Evolutionary conservation across 2,888 invertebrate species (phyloP), one percentile per base, ranked within the genome.

Genomic region (Heliconius ethilla): DNA sequence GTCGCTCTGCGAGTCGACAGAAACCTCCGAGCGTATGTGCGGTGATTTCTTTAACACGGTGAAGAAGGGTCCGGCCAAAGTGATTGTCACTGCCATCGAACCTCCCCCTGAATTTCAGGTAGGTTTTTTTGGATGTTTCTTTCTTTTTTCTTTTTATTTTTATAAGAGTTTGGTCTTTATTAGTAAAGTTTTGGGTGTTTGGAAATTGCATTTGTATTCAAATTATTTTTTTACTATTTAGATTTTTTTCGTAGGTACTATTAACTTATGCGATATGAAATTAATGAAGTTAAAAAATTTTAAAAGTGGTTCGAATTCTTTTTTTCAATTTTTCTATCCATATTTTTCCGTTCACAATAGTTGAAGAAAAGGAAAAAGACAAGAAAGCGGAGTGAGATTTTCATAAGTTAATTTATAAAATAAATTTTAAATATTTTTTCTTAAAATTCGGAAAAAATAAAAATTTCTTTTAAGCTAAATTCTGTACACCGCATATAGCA

Each of bases 31-130:
- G 82, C 92, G 96, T 45, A 97, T 97, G 96, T 96, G 97, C 84
- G 96, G 96, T 22, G 97, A 97, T 88, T 97, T 97, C 90, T 97
- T 97, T 87, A 97, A 97, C 87, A 97, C 97, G 3, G 93, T 97
- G 81, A 97, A 97, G 87, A 97, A 97, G 90, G 97, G 97, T 37
- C 97, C 97, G 15, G 95, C 95, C 80, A 93, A 95, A 86, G 96
- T 96, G 75, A 95, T 95, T 83, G 86, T 95, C 76, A 93, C 95
- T 55, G 96, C 97, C 25, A 97, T 98, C 82, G 97, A 97, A 86
- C 98, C 98, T 80, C 98, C 98, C 25, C 96, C 96, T 25, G 97
- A 98, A 88, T 98, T 98, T 92, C 98, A 97, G 93, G 97, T 95
- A 89, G 76, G 80, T 81, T 67, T 74, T 37, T 69, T 76, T 33